A percentile compares a stretch with the other conserved stretches of the same genome.
Conservation (phyloP, 1,140 invertebrate genomes). For the Leptopilina boulardi region DNA sequence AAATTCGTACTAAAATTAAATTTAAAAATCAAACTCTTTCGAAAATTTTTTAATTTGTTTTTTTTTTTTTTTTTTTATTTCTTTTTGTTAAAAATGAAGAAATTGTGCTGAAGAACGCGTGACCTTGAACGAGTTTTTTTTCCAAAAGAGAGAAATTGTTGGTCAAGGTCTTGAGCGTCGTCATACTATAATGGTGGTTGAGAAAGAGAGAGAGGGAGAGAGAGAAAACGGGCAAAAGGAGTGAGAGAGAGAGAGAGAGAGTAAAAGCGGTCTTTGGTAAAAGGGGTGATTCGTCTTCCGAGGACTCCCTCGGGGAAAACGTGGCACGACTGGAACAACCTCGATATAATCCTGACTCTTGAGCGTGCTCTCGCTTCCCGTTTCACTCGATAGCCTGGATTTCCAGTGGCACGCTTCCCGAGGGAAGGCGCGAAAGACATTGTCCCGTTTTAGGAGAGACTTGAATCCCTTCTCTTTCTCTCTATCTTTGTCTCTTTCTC, state of each 20-base stretch:
- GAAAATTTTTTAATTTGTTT: too few species aligned
- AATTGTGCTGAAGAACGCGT: conserved; percentile 12
- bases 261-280: conserved; percentile 41
- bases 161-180: conserved; percentile 35
- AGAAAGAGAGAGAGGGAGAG: not conserved
- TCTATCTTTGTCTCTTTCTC: not conserved
- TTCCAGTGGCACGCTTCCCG: conserved; percentile 28
- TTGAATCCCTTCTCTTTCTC: too few species aligned
- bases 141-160: conserved; percentile 17
- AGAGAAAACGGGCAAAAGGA: conserved; percentile 35
- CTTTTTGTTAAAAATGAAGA: too few species aligned
- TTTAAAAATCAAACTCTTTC: too few species aligned
- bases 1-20: too few species aligned
- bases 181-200: conserved; percentile 23
- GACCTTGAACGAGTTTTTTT: conserved; percentile 30
- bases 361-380: conserved; percentile 24
- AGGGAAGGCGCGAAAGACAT: conserved; percentile 16
- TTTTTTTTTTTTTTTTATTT: too few species aligned
- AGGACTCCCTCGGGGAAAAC: conserved; percentile 26
- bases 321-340: conserved; percentile 24
- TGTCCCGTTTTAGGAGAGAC: not conserved
- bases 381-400: conserved; percentile 28
- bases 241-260: conserved; percentile 38
- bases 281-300: conserved; percentile 39
- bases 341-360: conserved; percentile 29